phyloP scores from a whole-genome alignment of 64 coral and sea anemone genomes.

The Porites australiensis region DNA sequence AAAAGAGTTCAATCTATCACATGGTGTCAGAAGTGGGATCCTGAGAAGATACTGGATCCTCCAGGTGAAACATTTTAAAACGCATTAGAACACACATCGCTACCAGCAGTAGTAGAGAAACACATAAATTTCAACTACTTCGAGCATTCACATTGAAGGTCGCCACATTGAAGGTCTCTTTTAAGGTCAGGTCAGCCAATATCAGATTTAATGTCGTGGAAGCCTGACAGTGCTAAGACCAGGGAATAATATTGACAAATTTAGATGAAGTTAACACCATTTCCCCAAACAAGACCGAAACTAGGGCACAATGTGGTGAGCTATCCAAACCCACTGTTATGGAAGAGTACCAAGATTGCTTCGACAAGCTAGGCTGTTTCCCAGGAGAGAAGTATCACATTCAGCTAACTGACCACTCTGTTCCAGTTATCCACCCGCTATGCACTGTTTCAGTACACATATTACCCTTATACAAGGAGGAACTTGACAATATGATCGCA shows the following conservation, averaged over 20 bases:
- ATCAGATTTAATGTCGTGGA: constrained; percentile 47
- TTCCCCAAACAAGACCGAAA: background rate
- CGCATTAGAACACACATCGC: too few relatives aligned
- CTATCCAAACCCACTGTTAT: constrained; percentile 2
- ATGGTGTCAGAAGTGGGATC: constrained; percentile 25
- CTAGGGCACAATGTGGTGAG: background rate
- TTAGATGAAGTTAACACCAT: constrained; percentile 56
- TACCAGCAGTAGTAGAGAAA: background rate
- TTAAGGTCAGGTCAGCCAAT: constrained; percentile 40
- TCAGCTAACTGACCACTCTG: background rate
- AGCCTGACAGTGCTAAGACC: constrained; percentile 42
- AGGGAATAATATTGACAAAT: constrained; percentile 58
- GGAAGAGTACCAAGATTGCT: constrained; percentile 53
- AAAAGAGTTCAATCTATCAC: background rate
- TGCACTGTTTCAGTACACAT: constrained; percentile 61
- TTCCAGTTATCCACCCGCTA: constrained; percentile 35
- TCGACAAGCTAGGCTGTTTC: constrained; percentile 56
- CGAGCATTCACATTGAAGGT: constrained; percentile 8
- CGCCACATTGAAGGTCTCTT: constrained; percentile 30
- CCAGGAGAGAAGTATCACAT: constrained; percentile 70
- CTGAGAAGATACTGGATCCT: constrained; percentile 20
- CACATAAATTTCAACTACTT: background rate
- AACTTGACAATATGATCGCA: constrained; percentile 56
- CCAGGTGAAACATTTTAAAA: background rate
- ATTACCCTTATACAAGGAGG: background rate